A percentile compares a stretch with the other conserved stretches of the same genome.
Evolutionary conservation across 1,140 invertebrate genomes (phyloP).

Genomic region (Neotoxoptera formosana): DNA sequence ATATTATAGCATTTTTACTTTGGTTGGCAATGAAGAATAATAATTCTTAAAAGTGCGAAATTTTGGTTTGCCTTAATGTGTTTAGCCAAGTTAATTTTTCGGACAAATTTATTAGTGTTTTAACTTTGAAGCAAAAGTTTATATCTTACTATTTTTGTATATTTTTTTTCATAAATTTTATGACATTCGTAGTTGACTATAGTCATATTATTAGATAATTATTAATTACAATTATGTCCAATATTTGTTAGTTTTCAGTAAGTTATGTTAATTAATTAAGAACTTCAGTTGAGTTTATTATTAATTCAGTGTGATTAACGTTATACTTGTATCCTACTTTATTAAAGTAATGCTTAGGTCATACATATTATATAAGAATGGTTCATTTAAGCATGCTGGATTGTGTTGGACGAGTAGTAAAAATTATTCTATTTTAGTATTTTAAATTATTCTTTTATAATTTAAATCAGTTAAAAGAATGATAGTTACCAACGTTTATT

Average conservation of each 20-base stretch:
- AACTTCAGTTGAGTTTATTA: not conserved
- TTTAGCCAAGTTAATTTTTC: constrained; percentile 34
- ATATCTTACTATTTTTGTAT: not conserved
- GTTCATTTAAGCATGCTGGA: not conserved
- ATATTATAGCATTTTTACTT: constrained; percentile 19
- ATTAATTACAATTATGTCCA: not conserved
- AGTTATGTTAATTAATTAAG: not conserved
- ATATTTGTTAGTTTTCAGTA: not conserved
- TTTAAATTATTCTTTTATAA: constrained; percentile 46
- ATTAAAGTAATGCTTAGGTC: not conserved
- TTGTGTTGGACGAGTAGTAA: not conserved
- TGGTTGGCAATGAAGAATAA: not conserved
- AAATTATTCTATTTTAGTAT: not conserved
- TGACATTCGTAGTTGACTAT: not conserved
- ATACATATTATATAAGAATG: not conserved
- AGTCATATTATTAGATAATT: not conserved
- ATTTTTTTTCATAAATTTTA: not conserved
- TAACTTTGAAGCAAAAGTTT: not conserved
- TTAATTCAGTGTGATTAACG: not conserved
- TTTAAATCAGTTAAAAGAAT: constrained; percentile 1
- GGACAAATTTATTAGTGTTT: constrained; percentile 12
- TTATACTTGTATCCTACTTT: not conserved
- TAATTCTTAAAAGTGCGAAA: not conserved
- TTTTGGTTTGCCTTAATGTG: not conserved
- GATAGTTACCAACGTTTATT: not conserved